Conservation (phyloP, 2,113 vertebrate species). For the Sakesphorus luctuosus region DNA sequence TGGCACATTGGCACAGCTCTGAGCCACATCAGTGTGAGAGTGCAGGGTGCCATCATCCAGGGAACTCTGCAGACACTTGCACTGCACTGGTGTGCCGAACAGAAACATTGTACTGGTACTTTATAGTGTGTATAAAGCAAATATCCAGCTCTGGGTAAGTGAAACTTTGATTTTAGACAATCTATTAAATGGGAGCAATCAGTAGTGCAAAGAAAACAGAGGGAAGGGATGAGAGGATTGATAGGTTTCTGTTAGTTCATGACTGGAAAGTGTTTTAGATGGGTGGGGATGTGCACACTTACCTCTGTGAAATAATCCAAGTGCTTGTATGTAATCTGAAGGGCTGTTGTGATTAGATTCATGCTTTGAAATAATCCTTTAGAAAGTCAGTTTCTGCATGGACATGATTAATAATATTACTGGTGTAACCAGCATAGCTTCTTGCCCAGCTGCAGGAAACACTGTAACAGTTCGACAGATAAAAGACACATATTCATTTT, state of each 20-base stretch:
- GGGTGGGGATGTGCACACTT: not conserved
- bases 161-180: not conserved
- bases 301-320: not conserved
- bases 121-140: not conserved
- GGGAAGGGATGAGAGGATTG: not conserved
- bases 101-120: not conserved
- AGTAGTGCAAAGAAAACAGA: not conserved
- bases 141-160: not conserved
- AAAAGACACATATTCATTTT: not conserved
- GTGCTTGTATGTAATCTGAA: not conserved
- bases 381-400: not conserved
- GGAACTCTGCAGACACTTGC: not conserved
- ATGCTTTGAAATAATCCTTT: not conserved
- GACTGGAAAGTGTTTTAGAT: not conserved
- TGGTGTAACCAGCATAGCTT: not conserved
- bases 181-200: not conserved
- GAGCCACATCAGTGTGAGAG: not conserved
- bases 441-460: not conserved
- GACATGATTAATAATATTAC: not conserved
- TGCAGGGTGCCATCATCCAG: not conserved
- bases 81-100: not conserved
- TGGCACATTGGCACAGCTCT: not conserved
- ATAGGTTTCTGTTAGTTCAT: not conserved
- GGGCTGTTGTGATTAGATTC: not conserved
- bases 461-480: not conserved